phyloP scores from a whole-genome alignment of 2,113 vertebrate species.

The Psittacula cyanocephala region DNA sequence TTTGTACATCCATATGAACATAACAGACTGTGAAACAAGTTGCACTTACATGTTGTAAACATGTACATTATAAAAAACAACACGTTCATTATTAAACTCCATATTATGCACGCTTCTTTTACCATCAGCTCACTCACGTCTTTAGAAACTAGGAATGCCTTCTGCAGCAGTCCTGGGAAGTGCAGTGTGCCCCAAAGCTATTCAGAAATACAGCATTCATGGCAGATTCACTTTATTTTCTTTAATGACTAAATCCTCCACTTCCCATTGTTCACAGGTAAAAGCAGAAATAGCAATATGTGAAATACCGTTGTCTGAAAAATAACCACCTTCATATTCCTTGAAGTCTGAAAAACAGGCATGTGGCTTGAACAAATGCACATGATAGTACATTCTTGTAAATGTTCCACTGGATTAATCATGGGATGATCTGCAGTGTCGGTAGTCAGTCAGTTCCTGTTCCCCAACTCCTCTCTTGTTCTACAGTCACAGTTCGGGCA shows the following conservation, averaged over 20 bases:
- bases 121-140: constrained; percentile 8
- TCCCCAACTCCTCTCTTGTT: not conserved
- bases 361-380: not conserved
- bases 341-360: constrained; percentile 42
- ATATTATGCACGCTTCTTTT: constrained; percentile 11
- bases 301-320: constrained; percentile 49
- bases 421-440: not conserved
- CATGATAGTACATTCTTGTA: not conserved
- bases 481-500: rapidly evolving
- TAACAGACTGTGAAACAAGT: constrained; percentile 48
- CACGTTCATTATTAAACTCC: constrained; percentile 15
- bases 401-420: not conserved
- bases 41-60: constrained; percentile 42
- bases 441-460: not conserved
- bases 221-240: not conserved
- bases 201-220: constrained; percentile 41
- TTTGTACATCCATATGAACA: constrained; percentile 48
- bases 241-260: not conserved
- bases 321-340: constrained; percentile 7
- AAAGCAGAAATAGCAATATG: constrained; percentile 31
- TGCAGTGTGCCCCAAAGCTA: constrained; percentile 25
- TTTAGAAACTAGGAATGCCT: not conserved
- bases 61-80: constrained; percentile 16
- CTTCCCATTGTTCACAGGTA: constrained; percentile 27
- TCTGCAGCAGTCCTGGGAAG: not conserved